Evolutionary conservation across 2,797 vertebrate genomes (phyloP).

Genomic region (Centroberyx gerrardi): DNA sequence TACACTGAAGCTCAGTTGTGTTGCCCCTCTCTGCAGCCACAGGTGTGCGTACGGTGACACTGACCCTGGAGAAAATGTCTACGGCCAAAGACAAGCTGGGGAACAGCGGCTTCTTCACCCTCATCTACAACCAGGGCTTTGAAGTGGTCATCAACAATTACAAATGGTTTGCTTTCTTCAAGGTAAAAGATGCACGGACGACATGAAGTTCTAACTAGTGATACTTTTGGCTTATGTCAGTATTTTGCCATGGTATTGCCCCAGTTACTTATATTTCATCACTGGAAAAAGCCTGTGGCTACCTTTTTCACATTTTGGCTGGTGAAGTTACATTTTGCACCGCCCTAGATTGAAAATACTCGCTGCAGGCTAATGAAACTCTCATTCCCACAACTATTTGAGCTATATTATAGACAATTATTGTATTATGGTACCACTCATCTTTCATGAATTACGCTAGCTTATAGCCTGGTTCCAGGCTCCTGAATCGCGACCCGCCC

Average conservation of each 20-base stretch:
- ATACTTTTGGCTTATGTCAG: too few relatives aligned
- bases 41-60: conserved; percentile 78
- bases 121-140: conserved; percentile 99
- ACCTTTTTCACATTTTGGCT: background rate
- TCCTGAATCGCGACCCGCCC: too few relatives aligned
- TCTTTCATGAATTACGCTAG: background rate
- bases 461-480: too few relatives aligned
- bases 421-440: background rate
- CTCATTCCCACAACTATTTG: too few relatives aligned
- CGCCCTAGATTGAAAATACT: too few relatives aligned
- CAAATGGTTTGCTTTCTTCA: conserved; percentile 98
- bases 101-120: conserved; percentile 92
- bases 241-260: conserved; percentile 37
- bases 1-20: too few relatives aligned
- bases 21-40: conserved; percentile 81
- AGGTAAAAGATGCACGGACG: conserved; percentile 81
- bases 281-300: background rate
- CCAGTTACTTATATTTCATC: background rate
- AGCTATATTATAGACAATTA: background rate
- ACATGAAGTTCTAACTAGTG: too few relatives aligned
- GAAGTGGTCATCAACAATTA: conserved; percentile 93
- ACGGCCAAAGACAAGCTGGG: conserved; percentile 89
- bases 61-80: conserved; percentile 90
- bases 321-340: background rate
- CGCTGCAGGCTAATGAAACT: too few relatives aligned